Conservation (phyloP, 2,797 vertebrate species). For the Chelon labrosus region DNA sequence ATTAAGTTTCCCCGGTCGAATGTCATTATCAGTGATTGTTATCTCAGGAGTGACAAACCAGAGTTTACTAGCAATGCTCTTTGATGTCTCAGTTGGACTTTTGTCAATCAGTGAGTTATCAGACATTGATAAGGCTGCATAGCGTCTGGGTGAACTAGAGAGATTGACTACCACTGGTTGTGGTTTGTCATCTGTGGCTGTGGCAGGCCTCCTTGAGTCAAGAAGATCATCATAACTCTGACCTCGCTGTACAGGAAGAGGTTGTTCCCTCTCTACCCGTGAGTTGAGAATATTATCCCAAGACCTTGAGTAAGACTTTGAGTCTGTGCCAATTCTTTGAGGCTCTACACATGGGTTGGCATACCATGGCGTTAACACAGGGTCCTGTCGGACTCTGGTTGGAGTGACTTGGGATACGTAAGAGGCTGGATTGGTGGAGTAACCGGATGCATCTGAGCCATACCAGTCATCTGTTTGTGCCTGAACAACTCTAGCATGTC, state of each 20-base stretch:
- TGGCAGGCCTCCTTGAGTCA: slow-evolving; percentile 84
- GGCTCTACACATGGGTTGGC: slow-evolving; percentile 88
- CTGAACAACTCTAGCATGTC: slow-evolving; percentile 86
- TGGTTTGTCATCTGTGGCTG: slow-evolving; percentile 87
- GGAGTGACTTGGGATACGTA: slow-evolving; percentile 86
- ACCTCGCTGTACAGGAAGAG: slow-evolving; percentile 88
- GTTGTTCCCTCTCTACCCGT: slow-evolving; percentile 87
- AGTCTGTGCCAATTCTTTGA: slow-evolving; percentile 87
- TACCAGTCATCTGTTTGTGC: slow-evolving; percentile 91
- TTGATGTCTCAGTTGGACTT: slow-evolving; percentile 85
- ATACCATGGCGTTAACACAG: slow-evolving; percentile 90
- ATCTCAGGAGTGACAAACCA: slow-evolving; percentile 98
- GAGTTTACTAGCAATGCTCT: slow-evolving; percentile 83
- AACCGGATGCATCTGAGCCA: slow-evolving; percentile 87
- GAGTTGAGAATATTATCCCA: slow-evolving; percentile 97
- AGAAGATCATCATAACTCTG: slow-evolving; percentile 96
- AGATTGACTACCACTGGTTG: slow-evolving; percentile 95
- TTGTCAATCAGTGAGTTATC: slow-evolving; percentile 95
- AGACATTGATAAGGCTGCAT: slow-evolving; percentile 95
- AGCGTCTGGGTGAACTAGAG: slow-evolving; percentile 96
- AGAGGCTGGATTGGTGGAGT: slow-evolving; percentile 84
- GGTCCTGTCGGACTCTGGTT: slow-evolving; percentile 83
- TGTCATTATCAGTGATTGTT: slow-evolving; percentile 98
- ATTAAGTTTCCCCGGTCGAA: slow-evolving; percentile 83
- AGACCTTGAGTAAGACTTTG: slow-evolving; percentile 93